Conservation (phyloP, 2,888 invertebrate species). For the Synanthedon myopaeformis region DNA sequence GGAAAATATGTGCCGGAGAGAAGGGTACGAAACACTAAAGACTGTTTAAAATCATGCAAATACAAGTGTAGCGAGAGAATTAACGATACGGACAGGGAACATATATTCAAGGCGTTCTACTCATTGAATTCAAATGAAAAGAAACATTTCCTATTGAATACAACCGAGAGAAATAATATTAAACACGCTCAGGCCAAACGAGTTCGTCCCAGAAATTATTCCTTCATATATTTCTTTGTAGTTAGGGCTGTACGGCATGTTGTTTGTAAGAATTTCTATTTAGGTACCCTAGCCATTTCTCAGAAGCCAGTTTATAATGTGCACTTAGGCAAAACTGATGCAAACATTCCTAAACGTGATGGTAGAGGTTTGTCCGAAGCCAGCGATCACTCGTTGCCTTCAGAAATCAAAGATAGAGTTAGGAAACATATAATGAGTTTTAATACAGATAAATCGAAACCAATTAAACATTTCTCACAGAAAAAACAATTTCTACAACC, state of each 20-base stretch:
- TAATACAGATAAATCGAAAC: constrained; percentile 40
- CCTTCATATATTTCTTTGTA: constrained; percentile 54
- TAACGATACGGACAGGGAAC: constrained; percentile 42
- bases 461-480: constrained; percentile 40
- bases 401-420: constrained; percentile 45
- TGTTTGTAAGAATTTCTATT: constrained; percentile 58
- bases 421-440: constrained; percentile 48
- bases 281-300: constrained; percentile 57
- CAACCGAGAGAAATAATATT: constrained; percentile 45
- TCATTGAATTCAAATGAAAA: constrained; percentile 53
- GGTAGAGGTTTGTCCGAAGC: constrained; percentile 47
- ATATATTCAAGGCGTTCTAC: constrained; percentile 57
- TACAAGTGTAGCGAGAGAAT: constrained; percentile 54
- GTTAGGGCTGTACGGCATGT: constrained; percentile 40
- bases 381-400: constrained; percentile 42
- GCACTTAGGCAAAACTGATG: constrained; percentile 50
- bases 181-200: constrained; percentile 24
- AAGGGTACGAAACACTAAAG: constrained; percentile 43
- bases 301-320: constrained; percentile 62
- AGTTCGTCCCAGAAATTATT: constrained; percentile 37
- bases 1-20: constrained; percentile 54
- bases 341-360: constrained; percentile 58
- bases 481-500: constrained; percentile 47
- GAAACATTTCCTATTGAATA: constrained; percentile 52
- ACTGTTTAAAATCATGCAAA: constrained; percentile 50